phyloP scores from a whole-genome alignment of 2,888 invertebrate species.

The Calameuta filiformis region DNA sequence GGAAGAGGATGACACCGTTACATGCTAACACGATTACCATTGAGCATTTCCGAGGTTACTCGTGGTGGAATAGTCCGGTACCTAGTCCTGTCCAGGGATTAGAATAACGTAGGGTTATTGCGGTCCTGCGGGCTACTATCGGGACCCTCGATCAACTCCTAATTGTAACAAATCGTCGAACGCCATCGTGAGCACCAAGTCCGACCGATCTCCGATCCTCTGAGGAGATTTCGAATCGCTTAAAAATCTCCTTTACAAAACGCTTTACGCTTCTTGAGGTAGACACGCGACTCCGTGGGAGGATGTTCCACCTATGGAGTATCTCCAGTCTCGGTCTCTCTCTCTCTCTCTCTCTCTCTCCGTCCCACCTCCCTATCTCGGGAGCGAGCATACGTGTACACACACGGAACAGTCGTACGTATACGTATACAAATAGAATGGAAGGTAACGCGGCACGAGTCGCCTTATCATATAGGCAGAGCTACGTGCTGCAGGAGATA shows the following conservation, averaged over 20 bases:
- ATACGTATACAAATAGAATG: background rate
- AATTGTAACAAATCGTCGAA: slow-evolving; percentile 53
- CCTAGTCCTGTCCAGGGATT: slow-evolving; percentile 16
- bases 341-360: background rate
- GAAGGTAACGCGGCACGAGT: background rate
- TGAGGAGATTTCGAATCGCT: slow-evolving; percentile 10
- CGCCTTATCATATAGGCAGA: background rate
- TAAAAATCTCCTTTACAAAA: slow-evolving; percentile 7
- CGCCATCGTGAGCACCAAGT: slow-evolving; percentile 36
- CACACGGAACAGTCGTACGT: background rate
- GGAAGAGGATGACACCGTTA: slow-evolving; percentile 44
- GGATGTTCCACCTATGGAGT: background rate
- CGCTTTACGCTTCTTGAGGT: slow-evolving; percentile 4
- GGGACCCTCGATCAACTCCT: slow-evolving; percentile 33
- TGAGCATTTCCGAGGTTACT: slow-evolving; percentile 36
- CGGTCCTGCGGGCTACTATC: slow-evolving; percentile 23
- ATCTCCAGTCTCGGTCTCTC: background rate
- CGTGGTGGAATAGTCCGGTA: slow-evolving; percentile 21
- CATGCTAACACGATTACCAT: slow-evolving; percentile 51
- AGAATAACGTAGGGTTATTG: slow-evolving; percentile 51
- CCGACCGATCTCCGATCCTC: slow-evolving; percentile 5
- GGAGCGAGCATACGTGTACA: background rate
- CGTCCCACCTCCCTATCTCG: background rate
- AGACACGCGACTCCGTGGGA: background rate
- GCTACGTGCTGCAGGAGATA: slow-evolving; percentile 18